These are phyloP conservation scores for Phocoena phocoena DNA, from an alignment of 2,113 vertebrate genomes.

Conservation along the genomic window DNA sequence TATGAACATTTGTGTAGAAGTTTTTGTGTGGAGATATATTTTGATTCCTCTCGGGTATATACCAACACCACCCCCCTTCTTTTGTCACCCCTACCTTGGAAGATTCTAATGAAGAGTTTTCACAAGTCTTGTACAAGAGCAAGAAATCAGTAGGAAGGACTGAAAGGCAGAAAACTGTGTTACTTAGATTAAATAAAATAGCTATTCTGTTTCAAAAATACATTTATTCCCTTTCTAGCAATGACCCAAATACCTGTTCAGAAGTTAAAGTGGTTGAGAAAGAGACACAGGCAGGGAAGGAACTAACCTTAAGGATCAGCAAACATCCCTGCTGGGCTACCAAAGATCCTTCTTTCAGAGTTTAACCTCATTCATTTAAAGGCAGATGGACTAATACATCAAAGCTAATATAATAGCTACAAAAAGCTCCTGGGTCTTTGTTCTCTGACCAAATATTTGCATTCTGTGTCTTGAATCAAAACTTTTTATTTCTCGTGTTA, in stretches of 20 bases:
- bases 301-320: neutral
- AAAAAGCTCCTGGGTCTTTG: slow-evolving; percentile 54
- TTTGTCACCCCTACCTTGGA: neutral
- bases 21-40: neutral
- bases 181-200: neutral
- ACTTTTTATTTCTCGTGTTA: slow-evolving; percentile 72
- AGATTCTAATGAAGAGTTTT: slow-evolving; percentile 3
- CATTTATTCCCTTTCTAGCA: slow-evolving; percentile 18
- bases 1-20: neutral
- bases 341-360: slow-evolving; percentile 34
- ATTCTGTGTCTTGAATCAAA: slow-evolving; percentile 64
- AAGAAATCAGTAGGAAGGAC: neutral
- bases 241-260: neutral
- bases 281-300: neutral
- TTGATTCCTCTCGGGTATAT: neutral
- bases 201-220: slow-evolving; percentile 44
- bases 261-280: slow-evolving; percentile 37
- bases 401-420: slow-evolving; percentile 38
- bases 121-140: neutral
- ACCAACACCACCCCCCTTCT: neutral
- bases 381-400: slow-evolving; percentile 47
- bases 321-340: slow-evolving; percentile 49
- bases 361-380: slow-evolving; percentile 45
- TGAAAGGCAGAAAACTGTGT: neutral
- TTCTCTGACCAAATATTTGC: slow-evolving; percentile 68